Evolutionary conservation across 2,113 vertebrate genomes (phyloP), one percentile per base, ranked within the genome.

Genomic region (Hypanus sabinus): DNA sequence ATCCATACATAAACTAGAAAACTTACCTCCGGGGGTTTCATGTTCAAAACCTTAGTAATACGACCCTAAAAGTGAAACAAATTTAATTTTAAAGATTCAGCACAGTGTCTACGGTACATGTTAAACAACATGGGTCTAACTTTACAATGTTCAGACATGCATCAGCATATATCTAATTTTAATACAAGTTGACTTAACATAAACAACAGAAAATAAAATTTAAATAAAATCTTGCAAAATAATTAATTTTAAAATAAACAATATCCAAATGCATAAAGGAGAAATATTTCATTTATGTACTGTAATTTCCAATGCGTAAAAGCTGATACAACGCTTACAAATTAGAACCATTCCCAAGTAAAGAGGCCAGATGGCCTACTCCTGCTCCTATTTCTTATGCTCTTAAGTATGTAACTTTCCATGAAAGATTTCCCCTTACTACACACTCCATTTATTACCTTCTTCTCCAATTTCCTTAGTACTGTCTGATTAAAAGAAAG

Each of bases 11-110:
- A 92, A 93, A 93, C 36, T 93, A 73, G 27, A 68, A 90, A 70
- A 65, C 65, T 97, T 97, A 99, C 99, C 98, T 99, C 99, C 94
- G 97, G 96, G 93, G 99, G 99, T 94, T 99, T 99, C 99, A 99
- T 99, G 95, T 98, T 99, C 77, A 99, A 95, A 94, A 99, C 98
- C 96, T 99, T 99, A 22, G 98, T 99, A 96, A 99, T 99, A 96
- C 97, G 97, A 11, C 99, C 99, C 99, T 99, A 92, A 95, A 96
- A 95, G 95, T 5, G 95, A 94, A 94, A 94, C 14, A 6, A 46
- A 83, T 68, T 83, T 38, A 12, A 33, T 38, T 94, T 71, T 83
- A 81, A 94, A 65, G 71, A 55, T 8, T 16, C 7, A 14, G 8
- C 11, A 85, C 24, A 85, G 9, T 9, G 10, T 85, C 24, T 85